Percentiles rank a stretch among this genome's conserved stretches.
phyloP scores from a whole-genome alignment of 2,797 vertebrate species.

The Cirrhinus mrigala region DNA sequence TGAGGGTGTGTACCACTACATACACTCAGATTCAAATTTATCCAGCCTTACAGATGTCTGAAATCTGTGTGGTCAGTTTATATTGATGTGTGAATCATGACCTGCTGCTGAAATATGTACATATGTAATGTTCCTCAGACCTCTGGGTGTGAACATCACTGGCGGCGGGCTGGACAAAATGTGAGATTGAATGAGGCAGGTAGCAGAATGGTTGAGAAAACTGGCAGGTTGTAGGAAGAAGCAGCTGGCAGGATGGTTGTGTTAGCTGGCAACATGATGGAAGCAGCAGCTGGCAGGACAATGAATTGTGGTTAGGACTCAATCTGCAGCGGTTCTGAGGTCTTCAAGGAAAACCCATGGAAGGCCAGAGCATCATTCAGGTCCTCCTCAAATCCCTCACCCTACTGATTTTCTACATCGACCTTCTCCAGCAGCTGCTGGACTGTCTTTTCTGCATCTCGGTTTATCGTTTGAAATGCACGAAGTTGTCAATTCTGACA shows the following conservation, averaged over 20 bases:
- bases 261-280: neutral
- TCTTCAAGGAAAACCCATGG: neutral
- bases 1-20: neutral
- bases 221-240: neutral
- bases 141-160: neutral
- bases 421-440: neutral
- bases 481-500: neutral
- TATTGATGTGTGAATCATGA: neutral
- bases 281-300: conserved; percentile 21
- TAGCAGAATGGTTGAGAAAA: neutral
- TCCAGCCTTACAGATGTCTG: neutral
- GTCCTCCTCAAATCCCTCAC: neutral
- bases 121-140: neutral
- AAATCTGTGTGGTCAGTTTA: conserved; percentile 8
- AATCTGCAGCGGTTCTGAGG: neutral
- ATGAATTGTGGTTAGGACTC: neutral
- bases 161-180: neutral
- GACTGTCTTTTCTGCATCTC: conserved; percentile 6
- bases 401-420: neutral
- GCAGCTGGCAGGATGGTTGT: neutral
- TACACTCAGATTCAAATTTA: neutral
- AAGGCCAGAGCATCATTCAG: neutral
- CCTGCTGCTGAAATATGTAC: conserved; percentile 11
- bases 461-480: neutral
- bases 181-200: neutral